Evolutionary conservation across 2,888 invertebrate species (phyloP), one percentile per base, ranked within the genome.

Genomic region (Notodonta dromedarius): DNA sequence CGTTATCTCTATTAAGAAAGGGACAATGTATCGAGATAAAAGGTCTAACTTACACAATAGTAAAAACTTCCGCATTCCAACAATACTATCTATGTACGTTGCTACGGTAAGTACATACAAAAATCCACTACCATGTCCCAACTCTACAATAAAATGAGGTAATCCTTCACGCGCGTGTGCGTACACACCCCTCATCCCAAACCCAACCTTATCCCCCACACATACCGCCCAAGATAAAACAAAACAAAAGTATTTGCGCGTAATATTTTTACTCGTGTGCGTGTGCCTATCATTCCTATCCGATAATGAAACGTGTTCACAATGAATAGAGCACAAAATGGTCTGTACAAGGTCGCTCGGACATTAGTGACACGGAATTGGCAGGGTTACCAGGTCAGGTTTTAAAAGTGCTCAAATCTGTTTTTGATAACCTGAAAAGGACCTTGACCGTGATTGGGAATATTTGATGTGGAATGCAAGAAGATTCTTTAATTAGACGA

Each of bases 321-420:
- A 55, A 57, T 7, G 42, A 57, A 64, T 71, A 73, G 60, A 59
- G 57, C 40, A 40, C 58, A 62, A 60, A 63, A 63, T 70, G n/a
- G 57, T 54, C 58, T 32, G 56, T 60, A 62, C 56, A 52, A 16
- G 42, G 9, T 63, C 48, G 54, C 54, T 42, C 59, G 66, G 61
- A 61, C 58, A 66, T 70, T 62, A 57, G 62, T 48, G 59, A 16
- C 56, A 55, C n/a, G 52, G 44, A 66, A 62, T 58, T 64, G 64
- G 42, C 57, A 51, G 60, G 54, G 59, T 62, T 73, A 66, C 69
- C 71, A 69, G 63, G 58, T 66, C 61, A 62, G 62, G 61, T 72
- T 72, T 62, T 53, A 64, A 62, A 74, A 67, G 59, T 72, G 63
- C 57, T 62, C 62, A 57, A 64, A 58, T 56, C 56, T 56, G 44